Base-by-base conservation (phyloP, 1,140 invertebrate species). In the Panagrolaimus sp. region DNA sequence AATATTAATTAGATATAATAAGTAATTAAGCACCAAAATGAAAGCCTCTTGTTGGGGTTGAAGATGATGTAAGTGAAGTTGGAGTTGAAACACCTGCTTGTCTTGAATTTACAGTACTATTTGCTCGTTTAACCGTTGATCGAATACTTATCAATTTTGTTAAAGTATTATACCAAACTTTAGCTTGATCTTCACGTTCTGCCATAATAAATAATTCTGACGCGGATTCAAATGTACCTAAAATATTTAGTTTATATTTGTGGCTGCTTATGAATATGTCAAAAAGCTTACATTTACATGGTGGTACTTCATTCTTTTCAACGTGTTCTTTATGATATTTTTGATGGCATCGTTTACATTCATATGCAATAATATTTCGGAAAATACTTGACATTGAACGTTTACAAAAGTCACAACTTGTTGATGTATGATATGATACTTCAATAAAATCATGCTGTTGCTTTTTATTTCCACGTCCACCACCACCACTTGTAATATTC, bases 301-400 rank as follows among this genome's bases (percentile, higher is more conserved):
- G 67, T 20, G 69, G 47, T 16, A 70, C 47, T 31, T 70, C 67
- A 20, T 48, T 46, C 23, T 70, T 68, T 43, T 70, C 69, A 13
- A 69, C 20, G 43, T 70, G 69, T 44, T 42, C 47, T 13, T 42
- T 51, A 14, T 70, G 69, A 25, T 57, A 57, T 27, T 68, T 70
- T 31, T 57, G 43, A 31, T 63, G 66, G 44, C 69, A 70, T 14
- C 67, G 51, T 69, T 45, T 44, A 69, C 31, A 97, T 86, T 97
- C 94, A 70, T 96, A 87, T 63, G 93, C 93, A 72, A 92, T 90
- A 61, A 93, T 93, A 69, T 94, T 94, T 83, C 92, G 89, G 84
- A 97, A 91, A 89, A 98, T 91, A 84, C 95, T 90, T 92, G 93
- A 97, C 66, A 97, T 87, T 76, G 92, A 92, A 84, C 92, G 93